Conservation (phyloP, 2,888 invertebrate species). For the Cosmia trapezina region DNA sequence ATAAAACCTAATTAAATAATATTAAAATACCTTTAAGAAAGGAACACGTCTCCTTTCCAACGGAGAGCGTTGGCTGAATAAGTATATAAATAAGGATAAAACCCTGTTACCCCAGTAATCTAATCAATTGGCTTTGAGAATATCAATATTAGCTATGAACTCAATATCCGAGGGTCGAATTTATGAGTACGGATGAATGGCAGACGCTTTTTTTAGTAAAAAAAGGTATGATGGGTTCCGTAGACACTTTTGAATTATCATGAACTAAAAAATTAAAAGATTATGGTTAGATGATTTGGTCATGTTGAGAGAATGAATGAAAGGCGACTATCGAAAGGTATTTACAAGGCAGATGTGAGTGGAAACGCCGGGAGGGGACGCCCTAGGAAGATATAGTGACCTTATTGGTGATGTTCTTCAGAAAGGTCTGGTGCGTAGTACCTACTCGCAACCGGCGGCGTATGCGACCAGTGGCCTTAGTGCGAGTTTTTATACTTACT, state of each 20-base stretch:
- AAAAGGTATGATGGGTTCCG: constrained; percentile 15
- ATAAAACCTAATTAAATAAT: too few species aligned
- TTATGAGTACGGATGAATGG: constrained; percentile 40
- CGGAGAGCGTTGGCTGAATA: constrained; percentile 17
- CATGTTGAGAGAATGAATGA: neutral
- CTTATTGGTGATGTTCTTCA: too few species aligned
- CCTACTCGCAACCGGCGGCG: too few species aligned
- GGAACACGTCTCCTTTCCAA: constrained; percentile 4
- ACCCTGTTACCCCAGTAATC: constrained; percentile 50
- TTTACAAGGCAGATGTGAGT: neutral
- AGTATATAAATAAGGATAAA: constrained; percentile 41
- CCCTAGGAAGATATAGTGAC: neutral
- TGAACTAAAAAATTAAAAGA: neutral
- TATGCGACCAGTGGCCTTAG: too few species aligned
- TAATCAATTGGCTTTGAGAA: constrained; percentile 58
- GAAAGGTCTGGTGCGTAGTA: too few species aligned
- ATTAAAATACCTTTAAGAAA: constrained; percentile 8
- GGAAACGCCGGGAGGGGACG: neutral
- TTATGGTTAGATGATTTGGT: neutral
- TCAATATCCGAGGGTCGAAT: constrained; percentile 49
- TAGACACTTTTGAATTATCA: neutral
- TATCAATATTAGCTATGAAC: constrained; percentile 63
- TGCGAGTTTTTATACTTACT: too few species aligned
- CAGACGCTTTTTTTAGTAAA: constrained; percentile 15
- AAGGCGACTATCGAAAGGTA: too few species aligned